These are phyloP conservation scores for Chloroclysta siterata DNA, from an alignment of 2,888 invertebrate species.

Conservation along the genomic window DNA sequence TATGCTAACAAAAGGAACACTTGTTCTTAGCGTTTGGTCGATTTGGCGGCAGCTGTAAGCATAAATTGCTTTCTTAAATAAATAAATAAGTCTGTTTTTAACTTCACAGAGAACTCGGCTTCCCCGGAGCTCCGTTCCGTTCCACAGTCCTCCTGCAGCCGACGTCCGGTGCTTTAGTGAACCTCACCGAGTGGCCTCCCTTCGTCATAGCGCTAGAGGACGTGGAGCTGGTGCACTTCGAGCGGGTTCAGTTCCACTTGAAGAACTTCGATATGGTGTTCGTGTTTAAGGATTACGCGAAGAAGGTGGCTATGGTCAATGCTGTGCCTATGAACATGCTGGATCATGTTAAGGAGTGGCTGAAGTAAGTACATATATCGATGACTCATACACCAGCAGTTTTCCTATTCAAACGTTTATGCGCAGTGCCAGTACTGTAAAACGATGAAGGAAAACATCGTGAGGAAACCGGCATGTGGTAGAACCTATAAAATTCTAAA, in stretches of 20 bases:
- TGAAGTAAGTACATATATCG: constrained; percentile 89
- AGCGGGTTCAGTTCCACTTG: constrained; percentile 98
- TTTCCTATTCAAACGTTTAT: too few relatives aligned
- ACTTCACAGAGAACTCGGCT: constrained; percentile 93
- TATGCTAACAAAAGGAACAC: too few relatives aligned
- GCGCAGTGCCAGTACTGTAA: too few relatives aligned
- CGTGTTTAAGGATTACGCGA: constrained; percentile 98
- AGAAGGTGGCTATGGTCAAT: constrained; percentile 98
- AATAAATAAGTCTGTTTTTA: background rate
- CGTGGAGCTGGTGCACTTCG: constrained; percentile 99
- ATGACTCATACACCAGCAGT: too few relatives aligned
- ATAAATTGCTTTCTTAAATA: too few relatives aligned
- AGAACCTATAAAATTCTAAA: too few relatives aligned
- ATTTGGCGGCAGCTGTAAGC: too few relatives aligned
- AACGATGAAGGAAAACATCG: too few relatives aligned
- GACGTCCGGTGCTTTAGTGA: constrained; percentile 98
- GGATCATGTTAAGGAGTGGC: constrained; percentile 99
- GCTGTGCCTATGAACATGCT: constrained; percentile 99
- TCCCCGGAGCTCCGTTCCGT: constrained; percentile 98
- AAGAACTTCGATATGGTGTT: constrained; percentile 99
- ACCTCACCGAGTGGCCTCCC: constrained; percentile 99
- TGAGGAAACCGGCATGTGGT: too few relatives aligned
- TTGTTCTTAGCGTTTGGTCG: too few relatives aligned
- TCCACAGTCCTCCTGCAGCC: constrained; percentile 98
- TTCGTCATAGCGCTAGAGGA: constrained; percentile 99